phyloP scores from a whole-genome alignment of 2,113 vertebrate genomes.

The Clupea harengus region DNA sequence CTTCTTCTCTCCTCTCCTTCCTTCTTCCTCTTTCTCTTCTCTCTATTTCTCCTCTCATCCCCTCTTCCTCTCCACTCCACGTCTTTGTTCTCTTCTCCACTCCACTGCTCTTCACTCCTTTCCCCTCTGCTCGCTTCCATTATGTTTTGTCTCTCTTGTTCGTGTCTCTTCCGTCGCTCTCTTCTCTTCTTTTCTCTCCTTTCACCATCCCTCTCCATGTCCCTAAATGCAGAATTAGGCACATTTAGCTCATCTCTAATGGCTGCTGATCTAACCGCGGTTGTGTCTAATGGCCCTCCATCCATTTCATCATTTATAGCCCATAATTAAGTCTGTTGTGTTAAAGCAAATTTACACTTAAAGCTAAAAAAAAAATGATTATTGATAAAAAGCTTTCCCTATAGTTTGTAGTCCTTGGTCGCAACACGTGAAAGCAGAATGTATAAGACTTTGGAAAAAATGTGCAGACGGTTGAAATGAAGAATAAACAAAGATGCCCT shows the following conservation, averaged over 20 bases:
- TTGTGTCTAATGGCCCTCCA: conserved; percentile 49
- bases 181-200: conserved; percentile 29
- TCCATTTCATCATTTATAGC: conserved; percentile 52
- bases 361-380: too few relatives aligned
- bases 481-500: background rate
- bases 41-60: conserved; percentile 27
- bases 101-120: background rate
- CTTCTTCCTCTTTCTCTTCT: background rate
- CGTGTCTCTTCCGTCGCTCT: conserved; percentile 24
- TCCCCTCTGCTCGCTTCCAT: background rate
- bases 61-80: conserved; percentile 20
- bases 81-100: background rate
- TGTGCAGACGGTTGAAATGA: background rate
- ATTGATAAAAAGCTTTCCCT: background rate
- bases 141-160: background rate
- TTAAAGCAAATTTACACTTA: conserved; percentile 48
- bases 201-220: conserved; percentile 49
- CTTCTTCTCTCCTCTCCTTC: background rate
- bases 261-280: conserved; percentile 46
- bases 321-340: conserved; percentile 52
- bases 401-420: background rate
- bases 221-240: conserved; percentile 60
- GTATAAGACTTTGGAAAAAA: background rate
- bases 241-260: conserved; percentile 62
- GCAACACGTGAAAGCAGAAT: background rate